A percentile compares a stretch with the other conserved stretches of the same genome.
These are phyloP conservation scores for Cygnus buccinator DNA, from an alignment of 2,113 vertebrate species.

Conservation along the genomic window DNA sequence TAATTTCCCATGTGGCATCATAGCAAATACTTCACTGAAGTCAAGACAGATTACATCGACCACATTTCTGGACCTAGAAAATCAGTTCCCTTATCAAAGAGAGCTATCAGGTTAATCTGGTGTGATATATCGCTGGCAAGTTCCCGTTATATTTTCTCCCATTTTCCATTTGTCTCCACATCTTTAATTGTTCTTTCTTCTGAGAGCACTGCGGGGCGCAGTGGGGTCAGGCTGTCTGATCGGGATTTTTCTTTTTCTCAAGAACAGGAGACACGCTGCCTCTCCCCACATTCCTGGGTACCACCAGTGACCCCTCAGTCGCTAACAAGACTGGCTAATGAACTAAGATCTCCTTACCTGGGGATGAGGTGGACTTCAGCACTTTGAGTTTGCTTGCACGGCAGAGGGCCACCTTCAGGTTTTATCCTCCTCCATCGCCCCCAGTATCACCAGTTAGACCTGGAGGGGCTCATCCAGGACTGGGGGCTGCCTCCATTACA, in stretches of 20 bases:
- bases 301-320: neutral
- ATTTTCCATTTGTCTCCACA: neutral
- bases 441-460: fast-evolving
- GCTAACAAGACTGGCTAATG: constrained; percentile 31
- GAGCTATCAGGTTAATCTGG: constrained; percentile 50
- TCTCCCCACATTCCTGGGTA: neutral
- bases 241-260: neutral
- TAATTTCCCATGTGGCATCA: constrained; percentile 67
- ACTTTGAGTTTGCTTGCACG: neutral
- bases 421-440: neutral
- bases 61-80: constrained; percentile 57
- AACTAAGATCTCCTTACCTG: neutral
- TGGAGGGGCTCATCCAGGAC: fast-evolving
- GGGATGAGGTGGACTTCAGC: neutral
- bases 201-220: fast-evolving
- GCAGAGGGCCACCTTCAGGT: neutral
- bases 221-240: constrained; percentile 5
- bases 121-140: constrained; percentile 39
- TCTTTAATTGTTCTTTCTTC: constrained; percentile 24
- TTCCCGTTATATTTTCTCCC: neutral
- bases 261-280: fast-evolving
- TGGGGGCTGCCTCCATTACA: fast-evolving
- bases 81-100: constrained; percentile 44
- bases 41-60: constrained; percentile 56
- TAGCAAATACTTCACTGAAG: constrained; percentile 60